A percentile compares a stretch with the other conserved stretches of the same genome.
Evolutionary conservation across 2,113 vertebrate genomes (phyloP).

Genomic region (Chaetodon trifascialis): DNA sequence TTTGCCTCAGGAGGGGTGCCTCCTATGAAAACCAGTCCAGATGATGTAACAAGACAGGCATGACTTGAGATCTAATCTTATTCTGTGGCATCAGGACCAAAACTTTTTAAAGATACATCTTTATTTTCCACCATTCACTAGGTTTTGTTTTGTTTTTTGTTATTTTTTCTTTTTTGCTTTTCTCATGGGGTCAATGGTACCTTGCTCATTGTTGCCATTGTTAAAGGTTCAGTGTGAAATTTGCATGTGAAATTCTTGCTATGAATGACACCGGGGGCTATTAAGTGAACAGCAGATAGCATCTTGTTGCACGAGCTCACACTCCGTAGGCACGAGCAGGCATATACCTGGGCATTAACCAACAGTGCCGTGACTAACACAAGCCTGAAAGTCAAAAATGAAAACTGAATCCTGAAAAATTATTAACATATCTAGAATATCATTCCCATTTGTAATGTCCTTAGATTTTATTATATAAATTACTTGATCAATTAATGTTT

Average conservation of each 20-base stretch:
- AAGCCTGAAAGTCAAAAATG: no score
- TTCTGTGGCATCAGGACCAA: constrained; percentile 42
- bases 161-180: background rate
- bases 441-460: no score
- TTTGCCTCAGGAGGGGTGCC: constrained; percentile 45
- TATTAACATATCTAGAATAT: no score
- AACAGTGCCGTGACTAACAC: background rate
- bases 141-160: background rate
- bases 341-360: no score
- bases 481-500: no score
- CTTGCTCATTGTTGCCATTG: background rate
- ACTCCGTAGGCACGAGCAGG: no score
- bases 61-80: constrained; percentile 56
- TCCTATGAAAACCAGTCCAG: constrained; percentile 51
- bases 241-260: background rate
- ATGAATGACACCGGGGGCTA: no score
- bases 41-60: constrained; percentile 72
- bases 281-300: no score
- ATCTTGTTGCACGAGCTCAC: no score
- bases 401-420: no score
- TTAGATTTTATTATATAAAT: no score
- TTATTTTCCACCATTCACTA: constrained; percentile 5
- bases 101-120: constrained; percentile 16
- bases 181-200: constrained; percentile 1
- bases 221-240: constrained; percentile 1